Evolutionary conservation across 2,888 invertebrate genomes (phyloP).

Genomic region (Dicycla oo): DNA sequence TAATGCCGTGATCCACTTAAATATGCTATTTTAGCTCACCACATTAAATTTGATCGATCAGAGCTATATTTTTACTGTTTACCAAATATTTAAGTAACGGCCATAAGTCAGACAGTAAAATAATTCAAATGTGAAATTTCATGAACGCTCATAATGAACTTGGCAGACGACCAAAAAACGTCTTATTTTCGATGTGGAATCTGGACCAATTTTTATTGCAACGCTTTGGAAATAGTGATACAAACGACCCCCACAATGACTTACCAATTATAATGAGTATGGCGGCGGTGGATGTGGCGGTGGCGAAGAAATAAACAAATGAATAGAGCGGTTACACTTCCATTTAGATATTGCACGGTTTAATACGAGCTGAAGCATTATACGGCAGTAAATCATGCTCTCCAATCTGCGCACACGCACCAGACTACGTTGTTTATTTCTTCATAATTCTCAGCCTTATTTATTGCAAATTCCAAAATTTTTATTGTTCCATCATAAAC

Average conservation of each 20-base stretch:
- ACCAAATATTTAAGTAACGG: conserved; percentile 91
- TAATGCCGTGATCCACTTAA: conserved; percentile 85
- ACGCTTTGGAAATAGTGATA: conserved; percentile 87
- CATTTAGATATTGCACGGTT: conserved; percentile 63
- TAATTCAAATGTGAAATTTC: conserved; percentile 91
- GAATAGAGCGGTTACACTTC: conserved; percentile 64
- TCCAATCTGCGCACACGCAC: conserved; percentile 68
- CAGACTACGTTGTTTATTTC: conserved; percentile 76
- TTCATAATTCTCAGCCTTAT: conserved; percentile 76
- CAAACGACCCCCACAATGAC: conserved; percentile 81
- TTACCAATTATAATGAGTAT: conserved; percentile 76
- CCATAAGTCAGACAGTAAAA: conserved; percentile 91
- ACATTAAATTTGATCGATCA: conserved; percentile 90
- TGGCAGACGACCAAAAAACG: conserved; percentile 90
- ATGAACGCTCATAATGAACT: conserved; percentile 91
- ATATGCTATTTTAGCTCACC: conserved; percentile 83
- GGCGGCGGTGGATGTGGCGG: conserved; percentile 22
- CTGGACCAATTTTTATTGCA: conserved; percentile 90
- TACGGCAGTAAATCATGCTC: conserved; percentile 73
- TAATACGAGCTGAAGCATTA: conserved; percentile 68
- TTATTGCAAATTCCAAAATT: conserved; percentile 82
- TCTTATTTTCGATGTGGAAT: conserved; percentile 91
- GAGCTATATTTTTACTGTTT: conserved; percentile 90
- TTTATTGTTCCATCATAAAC: conserved; percentile 80
- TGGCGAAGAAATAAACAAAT: conserved; percentile 57